phyloP scores from a whole-genome alignment of 2,113 vertebrate species.

The Cyanistes caeruleus region DNA sequence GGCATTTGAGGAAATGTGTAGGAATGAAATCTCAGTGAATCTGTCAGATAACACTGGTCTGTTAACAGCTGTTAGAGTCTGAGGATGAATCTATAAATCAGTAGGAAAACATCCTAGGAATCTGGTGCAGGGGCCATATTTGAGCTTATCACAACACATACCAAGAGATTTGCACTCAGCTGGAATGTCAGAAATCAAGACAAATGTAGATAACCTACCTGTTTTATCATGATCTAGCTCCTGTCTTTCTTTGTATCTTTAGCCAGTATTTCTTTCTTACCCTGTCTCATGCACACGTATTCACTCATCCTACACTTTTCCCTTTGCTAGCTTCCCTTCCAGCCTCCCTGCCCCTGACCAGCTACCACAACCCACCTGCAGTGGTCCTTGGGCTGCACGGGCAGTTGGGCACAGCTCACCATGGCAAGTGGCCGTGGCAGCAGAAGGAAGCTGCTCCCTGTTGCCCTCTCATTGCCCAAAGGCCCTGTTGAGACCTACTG shows the following conservation, averaged over 20 bases:
- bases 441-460: background rate
- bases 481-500: background rate
- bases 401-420: background rate
- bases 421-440: background rate
- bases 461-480: rapidly evolving
- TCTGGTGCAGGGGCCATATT: background rate
- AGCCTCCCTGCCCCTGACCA: background rate
- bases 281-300: rapidly evolving
- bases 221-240: background rate
- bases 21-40: background rate
- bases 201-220: background rate
- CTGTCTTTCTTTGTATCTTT: background rate
- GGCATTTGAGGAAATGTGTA: background rate
- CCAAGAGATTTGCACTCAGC: background rate
- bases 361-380: background rate
- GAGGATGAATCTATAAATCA: background rate
- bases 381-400: rapidly evolving
- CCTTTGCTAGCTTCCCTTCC: background rate
- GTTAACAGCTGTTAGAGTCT: background rate
- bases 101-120: background rate
- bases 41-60: background rate
- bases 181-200: background rate
- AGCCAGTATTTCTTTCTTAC: background rate
- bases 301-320: background rate
- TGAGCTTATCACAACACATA: background rate